These are phyloP conservation scores for Atta texana DNA, from an alignment of 1,140 invertebrate species.

Conservation along the genomic window DNA sequence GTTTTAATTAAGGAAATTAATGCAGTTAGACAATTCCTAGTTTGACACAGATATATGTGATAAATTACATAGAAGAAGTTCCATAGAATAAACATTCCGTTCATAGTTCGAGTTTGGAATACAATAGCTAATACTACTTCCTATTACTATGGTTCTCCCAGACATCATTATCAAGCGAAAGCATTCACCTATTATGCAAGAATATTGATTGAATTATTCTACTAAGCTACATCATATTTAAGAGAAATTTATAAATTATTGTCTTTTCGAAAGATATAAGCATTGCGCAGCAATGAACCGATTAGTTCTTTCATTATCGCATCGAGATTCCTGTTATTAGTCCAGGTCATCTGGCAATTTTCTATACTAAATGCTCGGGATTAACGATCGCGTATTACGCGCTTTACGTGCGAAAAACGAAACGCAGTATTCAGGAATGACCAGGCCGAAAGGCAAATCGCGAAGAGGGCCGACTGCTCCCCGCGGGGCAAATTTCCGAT, in stretches of 20 bases:
- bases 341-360: neutral
- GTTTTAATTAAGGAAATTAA: conserved; percentile 27
- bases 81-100: conserved; percentile 40
- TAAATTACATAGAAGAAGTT: conserved; percentile 21
- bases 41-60: neutral
- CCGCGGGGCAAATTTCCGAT: conserved; percentile 81
- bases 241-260: conserved; percentile 20
- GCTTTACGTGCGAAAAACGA: conserved; percentile 9
- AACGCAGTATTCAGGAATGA: conserved; percentile 57
- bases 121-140: conserved; percentile 34
- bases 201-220: conserved; percentile 42
- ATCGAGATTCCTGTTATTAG: neutral
- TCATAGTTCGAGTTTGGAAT: conserved; percentile 16
- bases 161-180: conserved; percentile 13
- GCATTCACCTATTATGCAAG: conserved; percentile 25
- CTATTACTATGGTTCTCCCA: conserved; percentile 15
- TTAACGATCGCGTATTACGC: conserved; percentile 55
- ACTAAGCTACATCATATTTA: neutral
- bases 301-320: neutral
- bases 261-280: neutral
- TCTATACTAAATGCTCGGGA: neutral
- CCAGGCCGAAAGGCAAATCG: conserved; percentile 73
- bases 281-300: neutral
- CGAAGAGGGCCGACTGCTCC: conserved; percentile 49
- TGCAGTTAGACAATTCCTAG: neutral